Conservation (phyloP, 1,140 invertebrate genomes). For the Rhynchophorus ferrugineus region DNA sequence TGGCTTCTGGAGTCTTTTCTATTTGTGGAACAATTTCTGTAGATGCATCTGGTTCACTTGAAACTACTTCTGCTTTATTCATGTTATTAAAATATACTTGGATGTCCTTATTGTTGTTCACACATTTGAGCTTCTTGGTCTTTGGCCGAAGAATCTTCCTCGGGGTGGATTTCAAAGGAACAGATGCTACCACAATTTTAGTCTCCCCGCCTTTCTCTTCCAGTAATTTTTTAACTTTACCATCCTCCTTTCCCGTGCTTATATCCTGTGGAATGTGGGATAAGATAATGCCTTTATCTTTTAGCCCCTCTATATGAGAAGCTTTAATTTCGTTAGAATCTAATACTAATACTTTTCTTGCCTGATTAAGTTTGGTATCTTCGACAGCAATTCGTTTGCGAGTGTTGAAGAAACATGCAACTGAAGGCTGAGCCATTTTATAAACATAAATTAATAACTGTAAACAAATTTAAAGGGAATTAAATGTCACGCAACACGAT, state of each 20-base stretch:
- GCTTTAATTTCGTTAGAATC: slow-evolving; percentile 27
- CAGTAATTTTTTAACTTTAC: slow-evolving; percentile 16
- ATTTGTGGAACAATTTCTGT: background rate
- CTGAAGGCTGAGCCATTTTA: slow-evolving; percentile 60
- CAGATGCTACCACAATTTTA: slow-evolving; percentile 10
- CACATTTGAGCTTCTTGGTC: slow-evolving; percentile 15
- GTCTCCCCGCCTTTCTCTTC: slow-evolving; percentile 15
- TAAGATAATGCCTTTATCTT: slow-evolving; percentile 11
- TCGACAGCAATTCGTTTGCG: slow-evolving; percentile 61
- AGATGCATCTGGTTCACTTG: slow-evolving; percentile 6
- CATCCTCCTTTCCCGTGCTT: slow-evolving; percentile 3
- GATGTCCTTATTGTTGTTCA: slow-evolving; percentile 19
- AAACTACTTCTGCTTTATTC: slow-evolving; percentile 17
- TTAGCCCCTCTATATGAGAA: slow-evolving; percentile 4
- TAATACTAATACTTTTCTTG: slow-evolving; percentile 51
- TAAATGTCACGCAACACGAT: slow-evolving; percentile 16
- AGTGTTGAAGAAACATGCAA: slow-evolving; percentile 60
- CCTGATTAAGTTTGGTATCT: slow-evolving; percentile 50
- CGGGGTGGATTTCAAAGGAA: background rate
- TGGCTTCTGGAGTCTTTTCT: slow-evolving; percentile 1
- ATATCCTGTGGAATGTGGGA: slow-evolving; percentile 8
- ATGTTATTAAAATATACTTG: slow-evolving; percentile 25
- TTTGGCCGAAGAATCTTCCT: slow-evolving; percentile 12
- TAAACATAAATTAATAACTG: slow-evolving; percentile 15
- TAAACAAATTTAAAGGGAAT: slow-evolving; percentile 29